Base-by-base conservation (phyloP, 92 coral and sea anemone species). In the Porites divaricata region DNA sequence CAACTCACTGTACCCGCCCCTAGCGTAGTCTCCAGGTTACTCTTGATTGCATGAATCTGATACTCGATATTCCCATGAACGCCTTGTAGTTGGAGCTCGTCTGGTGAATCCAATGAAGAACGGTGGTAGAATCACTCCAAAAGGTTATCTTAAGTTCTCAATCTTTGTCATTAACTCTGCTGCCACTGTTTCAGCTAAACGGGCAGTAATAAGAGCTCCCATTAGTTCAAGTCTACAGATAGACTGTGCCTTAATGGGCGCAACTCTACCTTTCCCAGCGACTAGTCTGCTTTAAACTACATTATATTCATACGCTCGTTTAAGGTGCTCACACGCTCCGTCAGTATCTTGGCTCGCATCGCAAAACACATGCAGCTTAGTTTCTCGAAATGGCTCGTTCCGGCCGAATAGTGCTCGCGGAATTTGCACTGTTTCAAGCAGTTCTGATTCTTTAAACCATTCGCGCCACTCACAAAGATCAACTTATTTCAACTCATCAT, bases 41-140 rank as follows among this genome's bases (percentile, higher is more conserved):
- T 54, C 54, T 77, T 70, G 26, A 85, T 41, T 23, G 78, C 45
- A 41, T 67, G 89, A 71, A 78, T 85, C 78, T 49, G 85, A 85
- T 16, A 76, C 78, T 21, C 85, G 85, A 70, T 85, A n/a, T 85
- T 23, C 85, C 78, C 11, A 78, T 69, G 48, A 85, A 85, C 11
- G 78, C 80, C 75, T 65, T 22, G 70, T 53, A 8, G 13, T 53
- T 53, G 15, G 58, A 53, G 15, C 58, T 53, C 15, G 15, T 53
- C 15, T 53, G 58, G 58, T 74, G 66, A 11, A 83, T 75, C 88
- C 82, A 83, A 51, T 83, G 82, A 14, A 83, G 74, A 19, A 75
- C 88, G 17, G 81, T 83, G 20, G 74, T 83, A 8, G 88, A 83
- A 52, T 75, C 82, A 63, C 74, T 41, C 88, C 88, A 84, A 66